Evolutionary conservation across 2,888 invertebrate genomes (phyloP), one percentile per base, ranked within the genome.

Genomic region (Cosmopolites sordidus): DNA sequence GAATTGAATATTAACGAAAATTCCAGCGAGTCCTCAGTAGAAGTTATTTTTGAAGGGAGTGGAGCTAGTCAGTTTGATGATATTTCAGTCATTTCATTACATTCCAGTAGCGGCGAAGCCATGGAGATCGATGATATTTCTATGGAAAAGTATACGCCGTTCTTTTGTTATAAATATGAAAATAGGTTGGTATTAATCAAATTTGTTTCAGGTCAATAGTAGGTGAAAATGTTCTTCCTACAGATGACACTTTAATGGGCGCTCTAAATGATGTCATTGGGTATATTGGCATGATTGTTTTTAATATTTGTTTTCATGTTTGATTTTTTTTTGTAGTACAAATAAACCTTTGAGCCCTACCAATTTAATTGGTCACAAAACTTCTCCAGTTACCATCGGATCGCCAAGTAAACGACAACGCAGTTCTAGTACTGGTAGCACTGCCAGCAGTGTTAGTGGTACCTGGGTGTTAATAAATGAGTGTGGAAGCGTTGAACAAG

Each of bases 391-490:
- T 16, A 46, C 51, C 12, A 44, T 52, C 1, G 53, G 43, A 11
- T 39, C 38, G 1, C 51, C 53, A 40, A 17, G 33, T 3, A 43
- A 42, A 16, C 50, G 57, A 12, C 45, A 46, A 43, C 45, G 56
- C 11, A 50, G 40, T 22, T 47, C 53, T 16, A 54, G 54, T 29
- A 42, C 42, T 11, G 50, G 49, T 1, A 56, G 57, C 18, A 45
- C 18, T n/a, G 15, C 30, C 4, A 57, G 57, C 18, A 57, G n/a
- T 12, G 22, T 22, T 22, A 57, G 57, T 18, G n/a, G 39, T 11
- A 50, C 12, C 9, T 58, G 50, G 57, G 46, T 48, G 22, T 2
- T 53, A 17, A 49, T 56, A 12, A 50, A 16, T 16, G 56, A 56
- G 22, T 39, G 43, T 45, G 56, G 53, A 11, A 53, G 53, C 29